Conservation (phyloP, 2,113 vertebrate species). For the Hemicordylus capensis region DNA sequence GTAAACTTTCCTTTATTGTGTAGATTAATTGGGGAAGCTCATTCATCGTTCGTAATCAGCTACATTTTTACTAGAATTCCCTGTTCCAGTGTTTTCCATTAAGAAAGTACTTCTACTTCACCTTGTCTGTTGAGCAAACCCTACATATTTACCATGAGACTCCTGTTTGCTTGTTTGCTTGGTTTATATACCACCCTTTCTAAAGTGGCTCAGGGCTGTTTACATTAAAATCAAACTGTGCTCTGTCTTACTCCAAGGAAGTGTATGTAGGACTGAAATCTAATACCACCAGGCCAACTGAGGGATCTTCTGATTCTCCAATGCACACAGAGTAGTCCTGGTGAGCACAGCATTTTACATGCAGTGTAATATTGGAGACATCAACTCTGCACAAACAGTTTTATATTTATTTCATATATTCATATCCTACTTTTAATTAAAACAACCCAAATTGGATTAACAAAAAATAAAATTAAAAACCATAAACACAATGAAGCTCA, state of each 20-base stretch:
- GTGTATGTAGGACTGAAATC: too few species aligned
- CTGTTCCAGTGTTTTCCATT: neutral
- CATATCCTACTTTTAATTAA: too few species aligned
- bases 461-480: too few species aligned
- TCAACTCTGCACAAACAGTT: too few species aligned
- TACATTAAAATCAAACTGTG: too few species aligned
- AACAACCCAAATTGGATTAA: too few species aligned
- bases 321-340: neutral
- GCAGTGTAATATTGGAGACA: neutral
- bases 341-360: neutral
- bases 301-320: neutral
- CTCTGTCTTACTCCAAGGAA: too few species aligned
- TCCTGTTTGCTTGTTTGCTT: too few species aligned
- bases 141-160: neutral
- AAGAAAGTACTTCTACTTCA: neutral
- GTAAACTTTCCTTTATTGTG: conserved; percentile 10
- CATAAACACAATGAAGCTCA: neutral
- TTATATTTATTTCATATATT: too few species aligned
- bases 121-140: neutral
- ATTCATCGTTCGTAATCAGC: conserved; percentile 39
- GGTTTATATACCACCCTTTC: too few species aligned
- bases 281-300: neutral
- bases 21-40: conserved; percentile 5
- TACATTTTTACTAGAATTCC: neutral
- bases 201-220: too few species aligned